phyloP scores from a whole-genome alignment of 2,797 vertebrate genomes.

The Falco columbarius region DNA sequence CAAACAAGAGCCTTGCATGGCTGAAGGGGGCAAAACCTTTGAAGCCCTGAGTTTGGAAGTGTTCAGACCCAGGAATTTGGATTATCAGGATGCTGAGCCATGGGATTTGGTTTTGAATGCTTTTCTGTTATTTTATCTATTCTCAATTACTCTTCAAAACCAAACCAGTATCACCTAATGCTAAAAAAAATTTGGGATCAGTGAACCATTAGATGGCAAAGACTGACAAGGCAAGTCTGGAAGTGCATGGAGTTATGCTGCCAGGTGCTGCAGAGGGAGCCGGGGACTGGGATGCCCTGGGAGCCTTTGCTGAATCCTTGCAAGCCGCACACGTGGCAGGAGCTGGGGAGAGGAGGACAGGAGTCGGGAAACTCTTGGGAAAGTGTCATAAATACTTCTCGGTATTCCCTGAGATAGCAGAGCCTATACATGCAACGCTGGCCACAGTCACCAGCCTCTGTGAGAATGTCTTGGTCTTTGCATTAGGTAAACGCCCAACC shows the following conservation, averaged over 20 bases:
- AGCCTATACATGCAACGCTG: not conserved
- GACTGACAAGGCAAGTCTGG: not conserved
- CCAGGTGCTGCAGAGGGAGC: not conserved
- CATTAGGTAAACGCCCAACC: slow-evolving; percentile 48
- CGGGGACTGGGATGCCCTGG: not conserved
- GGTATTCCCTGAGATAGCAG: slow-evolving; percentile 50
- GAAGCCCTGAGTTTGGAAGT: not conserved
- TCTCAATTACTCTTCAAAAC: not conserved
- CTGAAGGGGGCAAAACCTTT: not conserved
- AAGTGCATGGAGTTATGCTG: not conserved
- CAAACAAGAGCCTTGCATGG: not conserved
- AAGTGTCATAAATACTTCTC: slow-evolving; percentile 69
- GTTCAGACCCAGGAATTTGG: not conserved
- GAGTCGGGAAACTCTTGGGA: slow-evolving; percentile 53
- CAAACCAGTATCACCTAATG: not conserved
- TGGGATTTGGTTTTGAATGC: not conserved
- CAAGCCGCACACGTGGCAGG: not conserved
- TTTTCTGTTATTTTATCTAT: not conserved
- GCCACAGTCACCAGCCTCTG: not conserved
- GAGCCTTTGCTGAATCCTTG: not conserved
- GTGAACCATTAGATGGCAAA: not conserved
- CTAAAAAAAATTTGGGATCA: not conserved
- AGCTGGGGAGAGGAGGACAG: not conserved
- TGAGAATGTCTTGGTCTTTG: slow-evolving; percentile 58
- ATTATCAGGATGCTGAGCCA: not conserved